Evolutionary conservation across 2,888 invertebrate genomes (phyloP).

Genomic region (Sminthurides aquaticus): DNA sequence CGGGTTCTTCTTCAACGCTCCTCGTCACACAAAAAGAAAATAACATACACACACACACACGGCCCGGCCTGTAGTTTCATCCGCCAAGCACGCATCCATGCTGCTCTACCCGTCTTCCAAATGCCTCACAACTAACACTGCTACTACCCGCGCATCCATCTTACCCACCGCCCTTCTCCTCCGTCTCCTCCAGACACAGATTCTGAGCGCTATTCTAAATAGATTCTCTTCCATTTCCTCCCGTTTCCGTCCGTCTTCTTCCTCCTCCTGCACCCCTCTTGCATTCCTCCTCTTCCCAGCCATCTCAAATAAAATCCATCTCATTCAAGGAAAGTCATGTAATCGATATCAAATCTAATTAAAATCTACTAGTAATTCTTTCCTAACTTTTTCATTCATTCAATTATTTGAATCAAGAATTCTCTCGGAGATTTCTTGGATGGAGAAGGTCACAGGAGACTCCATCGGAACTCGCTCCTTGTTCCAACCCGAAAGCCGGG

Average conservation of each 20-base stretch:
- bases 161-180: neutral
- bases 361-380: neutral
- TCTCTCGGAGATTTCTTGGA: neutral
- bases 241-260: neutral
- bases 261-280: neutral
- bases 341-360: conserved; percentile 1
- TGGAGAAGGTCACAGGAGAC: no score
- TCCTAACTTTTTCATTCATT: conserved; percentile 9
- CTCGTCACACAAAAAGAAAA: neutral
- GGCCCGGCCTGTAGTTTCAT: no score
- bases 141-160: neutral
- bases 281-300: neutral
- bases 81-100: no score
- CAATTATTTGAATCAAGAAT: neutral
- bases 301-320: neutral
- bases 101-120: no score
- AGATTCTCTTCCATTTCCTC: neutral
- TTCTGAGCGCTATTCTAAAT: neutral
- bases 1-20: neutral
- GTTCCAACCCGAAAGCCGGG: no score
- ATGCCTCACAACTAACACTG: no score
- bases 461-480: no score
- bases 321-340: neutral
- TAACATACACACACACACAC: no score
- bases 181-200: neutral